Evolutionary conservation across 2,888 invertebrate species (phyloP).

Genomic region (Hartigia nigra): DNA sequence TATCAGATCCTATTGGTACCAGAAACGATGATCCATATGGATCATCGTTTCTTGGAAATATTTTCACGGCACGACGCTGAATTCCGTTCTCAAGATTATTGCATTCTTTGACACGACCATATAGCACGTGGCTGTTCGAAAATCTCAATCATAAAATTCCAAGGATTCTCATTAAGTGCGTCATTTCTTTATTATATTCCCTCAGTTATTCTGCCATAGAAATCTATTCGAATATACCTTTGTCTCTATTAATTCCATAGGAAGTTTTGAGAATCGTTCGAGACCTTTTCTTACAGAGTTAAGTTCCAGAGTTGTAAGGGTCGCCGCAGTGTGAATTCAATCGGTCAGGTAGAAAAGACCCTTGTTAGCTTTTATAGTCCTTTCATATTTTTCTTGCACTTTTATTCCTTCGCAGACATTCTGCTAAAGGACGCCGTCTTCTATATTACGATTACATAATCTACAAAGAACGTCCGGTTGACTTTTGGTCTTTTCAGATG

Average conservation of each 20-base stretch:
- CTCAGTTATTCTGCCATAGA: not conserved
- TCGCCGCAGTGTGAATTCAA: not conserved
- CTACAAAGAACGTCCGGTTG: not conserved
- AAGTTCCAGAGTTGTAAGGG: not conserved
- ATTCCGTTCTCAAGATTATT: slow-evolving; percentile 36
- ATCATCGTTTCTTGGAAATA: not conserved
- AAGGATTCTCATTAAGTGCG: slow-evolving; percentile 3
- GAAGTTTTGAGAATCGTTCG: not conserved
- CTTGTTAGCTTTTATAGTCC: not conserved
- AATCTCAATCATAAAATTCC: slow-evolving; percentile 61
- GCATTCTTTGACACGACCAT: slow-evolving; percentile 47
- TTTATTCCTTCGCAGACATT: not conserved
- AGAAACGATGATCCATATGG: not conserved
- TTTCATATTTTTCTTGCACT: not conserved
- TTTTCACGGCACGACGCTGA: not conserved
- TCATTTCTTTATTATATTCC: not conserved
- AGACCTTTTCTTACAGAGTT: not conserved
- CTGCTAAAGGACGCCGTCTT: not conserved
- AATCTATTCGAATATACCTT: not conserved
- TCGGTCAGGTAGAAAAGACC: not conserved
- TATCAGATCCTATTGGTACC: not conserved
- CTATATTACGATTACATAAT: not conserved
- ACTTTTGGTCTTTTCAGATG: not conserved
- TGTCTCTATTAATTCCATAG: not conserved
- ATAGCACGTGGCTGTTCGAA: slow-evolving; percentile 34